Evolutionary conservation across 1,140 invertebrate genomes (phyloP), one percentile per base, ranked within the genome.

Genomic region (Heterodera schachtii): DNA sequence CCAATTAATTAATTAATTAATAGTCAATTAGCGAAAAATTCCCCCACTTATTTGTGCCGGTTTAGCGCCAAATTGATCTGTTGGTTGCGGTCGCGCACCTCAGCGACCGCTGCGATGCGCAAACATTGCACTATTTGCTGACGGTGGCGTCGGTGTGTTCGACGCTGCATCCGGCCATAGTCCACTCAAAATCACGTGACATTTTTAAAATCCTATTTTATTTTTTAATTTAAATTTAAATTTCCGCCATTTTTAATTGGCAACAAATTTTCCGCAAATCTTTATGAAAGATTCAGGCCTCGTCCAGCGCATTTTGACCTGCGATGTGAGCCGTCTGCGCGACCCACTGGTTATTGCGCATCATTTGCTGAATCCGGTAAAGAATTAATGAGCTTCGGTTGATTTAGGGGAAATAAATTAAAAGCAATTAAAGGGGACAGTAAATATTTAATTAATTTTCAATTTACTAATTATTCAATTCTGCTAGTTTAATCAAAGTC

Each of bases 1-100:
- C 66, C 57, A 41, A 67, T 16, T 69, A n/a, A n/a, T n/a, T n/a
- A n/a, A 19, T 52, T 21, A 43, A n/a, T 81, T n/a, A 11, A 16
- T 3, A 85, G 16, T 0, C 41, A 9, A 16, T 13, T 41, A 41
- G 13, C 43, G 21, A 47, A 80, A 19, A 19, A 31, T 31, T 9
- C 21, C 11, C 31, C 31, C 31, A 31, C 31, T 31, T 1, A 31
- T 31, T 31, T 31, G 60, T 52, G 13, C 46, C 49, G 1, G 44
- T 87, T 73, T 78, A 89, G 86, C 80, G 88, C 7, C 87, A 89
- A 85, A 83, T 89, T 4, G 87, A 89, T 46, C 75, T 90, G n/a
- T 79, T 89, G 16, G 85, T 82, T 1, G 84, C 88, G 4, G 70
- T 89, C 7, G 81, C 83, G 5, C 84, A 89, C 74, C 82, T 89